Base-by-base conservation (phyloP, 2,888 invertebrate species). In the Branchellion lobata region DNA sequence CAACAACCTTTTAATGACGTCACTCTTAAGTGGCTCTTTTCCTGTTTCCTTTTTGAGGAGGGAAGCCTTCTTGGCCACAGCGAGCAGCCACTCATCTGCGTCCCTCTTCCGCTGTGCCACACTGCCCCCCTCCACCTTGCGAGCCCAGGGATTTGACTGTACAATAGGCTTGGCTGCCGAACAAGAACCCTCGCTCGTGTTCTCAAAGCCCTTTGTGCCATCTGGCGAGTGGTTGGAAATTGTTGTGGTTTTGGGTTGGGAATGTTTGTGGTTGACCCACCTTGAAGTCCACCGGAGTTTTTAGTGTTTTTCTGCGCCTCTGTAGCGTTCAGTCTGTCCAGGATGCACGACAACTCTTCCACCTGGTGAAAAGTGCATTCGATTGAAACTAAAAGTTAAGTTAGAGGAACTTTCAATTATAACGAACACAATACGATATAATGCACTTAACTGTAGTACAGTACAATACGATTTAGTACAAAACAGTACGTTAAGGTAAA, bases 11-110 rank as follows among this genome's bases (percentile, higher is more conserved):
- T 57, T 57, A 57, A 57, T 18, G 24, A 24, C 21, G n/a, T 57
- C 61, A 57, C 24, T 57, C 24, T 57, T 57, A 3, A 57, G 61
- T 5, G 61, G n/a, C 3, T 18, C 61, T 5, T n/a, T 57, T 24
- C 61, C 77, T 27, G 77, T 33, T 33, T 77, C 57, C 24, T 65
- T 77, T 18, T 34, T 31, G n/a, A 77, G 65, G 31, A 33, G n/a
- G 18, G 34, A 53, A 5, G 77, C 77, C 34, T 77, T 77, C 27
- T 77, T 77, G 5, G 77, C 36, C 29, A 77, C 77, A 5, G 61
- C 33, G 3, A 31, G n/a, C 65, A 77, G 65, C 77, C 77, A 77
- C n/a, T 77, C 77, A 34, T 77, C 77, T 34, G 77, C 65, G 1
- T 77, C 77, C 0, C 57, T 53, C 57, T 61, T 61, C 1, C 27